Conservation (phyloP, 2,113 vertebrate species). For the Catagonus wagneri region DNA sequence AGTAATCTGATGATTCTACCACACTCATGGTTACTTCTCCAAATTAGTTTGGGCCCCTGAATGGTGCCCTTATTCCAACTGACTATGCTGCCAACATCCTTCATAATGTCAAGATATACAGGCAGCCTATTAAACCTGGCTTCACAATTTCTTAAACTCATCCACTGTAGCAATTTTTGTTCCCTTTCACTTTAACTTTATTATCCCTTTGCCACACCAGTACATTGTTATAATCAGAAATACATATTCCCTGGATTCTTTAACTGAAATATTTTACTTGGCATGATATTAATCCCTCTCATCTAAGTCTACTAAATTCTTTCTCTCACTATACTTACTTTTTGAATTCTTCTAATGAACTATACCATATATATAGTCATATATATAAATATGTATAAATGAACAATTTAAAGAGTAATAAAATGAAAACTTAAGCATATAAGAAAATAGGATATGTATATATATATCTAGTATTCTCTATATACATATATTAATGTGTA, state of each 20-base stretch:
- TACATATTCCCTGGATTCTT: not conserved
- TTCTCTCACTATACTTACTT: not conserved
- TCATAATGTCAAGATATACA: not conserved
- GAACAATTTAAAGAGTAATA: not conserved
- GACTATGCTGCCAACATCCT: not conserved
- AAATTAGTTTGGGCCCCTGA: not conserved
- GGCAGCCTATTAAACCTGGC: not conserved
- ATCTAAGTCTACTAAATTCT: not conserved
- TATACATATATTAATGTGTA: not conserved
- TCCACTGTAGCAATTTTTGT: not conserved
- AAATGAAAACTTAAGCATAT: not conserved
- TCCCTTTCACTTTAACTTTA: not conserved
- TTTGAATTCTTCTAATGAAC: not conserved
- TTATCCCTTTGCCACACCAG: not conserved
- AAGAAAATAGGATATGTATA: not conserved
- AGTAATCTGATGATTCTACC: conserved; percentile 4
- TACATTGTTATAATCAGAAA: not conserved
- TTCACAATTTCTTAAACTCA: not conserved
- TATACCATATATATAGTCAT: not conserved
- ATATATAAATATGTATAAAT: not conserved
- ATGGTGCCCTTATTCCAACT: not conserved
- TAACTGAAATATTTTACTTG: not conserved
- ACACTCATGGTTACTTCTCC: not conserved
- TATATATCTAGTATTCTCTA: not conserved
- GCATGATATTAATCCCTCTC: not conserved